Percentiles rank a stretch among this genome's conserved stretches.
Evolutionary conservation across 2,888 invertebrate genomes (phyloP).

Genomic region (Pseudococcus viburni): DNA sequence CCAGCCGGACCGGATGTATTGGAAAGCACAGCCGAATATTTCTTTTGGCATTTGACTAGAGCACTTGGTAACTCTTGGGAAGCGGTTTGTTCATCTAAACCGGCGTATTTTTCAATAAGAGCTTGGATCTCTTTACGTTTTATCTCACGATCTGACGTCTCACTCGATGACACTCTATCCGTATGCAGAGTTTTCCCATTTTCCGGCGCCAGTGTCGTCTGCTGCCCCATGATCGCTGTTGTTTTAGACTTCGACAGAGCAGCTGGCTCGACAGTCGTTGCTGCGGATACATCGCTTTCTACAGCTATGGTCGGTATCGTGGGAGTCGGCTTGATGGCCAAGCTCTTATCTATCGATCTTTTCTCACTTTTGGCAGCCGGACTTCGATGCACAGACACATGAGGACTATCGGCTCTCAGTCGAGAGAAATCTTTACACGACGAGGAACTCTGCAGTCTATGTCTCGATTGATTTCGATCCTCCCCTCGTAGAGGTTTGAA

Average conservation of each 20-base stretch:
- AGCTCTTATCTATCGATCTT: slow-evolving; percentile 3
- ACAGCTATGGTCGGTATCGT: not conserved
- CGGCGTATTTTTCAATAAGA: slow-evolving; percentile 86
- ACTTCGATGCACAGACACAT: not conserved
- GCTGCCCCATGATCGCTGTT: not conserved
- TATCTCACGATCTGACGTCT: slow-evolving; percentile 81
- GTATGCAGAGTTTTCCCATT: not conserved
- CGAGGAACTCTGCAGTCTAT: slow-evolving; percentile 5
- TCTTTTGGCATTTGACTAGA: slow-evolving; percentile 69
- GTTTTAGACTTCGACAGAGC: not conserved
- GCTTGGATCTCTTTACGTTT: slow-evolving; percentile 87
- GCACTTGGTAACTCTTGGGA: slow-evolving; percentile 69
- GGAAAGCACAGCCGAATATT: slow-evolving; percentile 69
- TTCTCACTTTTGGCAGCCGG: slow-evolving; percentile 14
- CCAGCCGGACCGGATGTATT: slow-evolving; percentile 60
- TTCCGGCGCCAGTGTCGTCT: not conserved
- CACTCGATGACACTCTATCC: slow-evolving; percentile 69
- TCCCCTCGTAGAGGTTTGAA: slow-evolving; percentile 59
- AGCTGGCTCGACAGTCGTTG: not conserved
- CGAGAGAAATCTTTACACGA: slow-evolving; percentile 47
- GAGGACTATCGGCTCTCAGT: slow-evolving; percentile 23
- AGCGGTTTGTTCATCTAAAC: slow-evolving; percentile 74
- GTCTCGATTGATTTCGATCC: not conserved
- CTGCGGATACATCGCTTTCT: not conserved
- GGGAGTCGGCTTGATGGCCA: not conserved